Base-by-base conservation (phyloP, 2,113 vertebrate genomes). In the Brachyhypopomus occidentalis region DNA sequence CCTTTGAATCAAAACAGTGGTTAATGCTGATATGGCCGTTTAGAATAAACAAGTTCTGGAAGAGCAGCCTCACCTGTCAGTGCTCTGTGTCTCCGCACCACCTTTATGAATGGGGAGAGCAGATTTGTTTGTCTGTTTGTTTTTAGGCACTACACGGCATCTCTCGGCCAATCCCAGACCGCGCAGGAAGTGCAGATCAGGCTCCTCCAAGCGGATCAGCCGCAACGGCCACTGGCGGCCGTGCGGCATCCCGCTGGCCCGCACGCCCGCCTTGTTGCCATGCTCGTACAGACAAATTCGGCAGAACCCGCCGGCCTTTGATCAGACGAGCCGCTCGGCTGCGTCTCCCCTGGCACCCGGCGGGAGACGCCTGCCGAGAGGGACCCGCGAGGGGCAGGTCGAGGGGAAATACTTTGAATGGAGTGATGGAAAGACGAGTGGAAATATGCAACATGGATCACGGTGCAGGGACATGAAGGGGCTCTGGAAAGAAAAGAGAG, bases 271-370 rank as follows among this genome's bases (percentile, higher is more conserved):
- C 12, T 19, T 14, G 17, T 67, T 48, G 36, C 59, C 71, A 52
- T 60, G 25, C 79, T 67, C 25, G 34, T 25, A 72, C 45, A 45
- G 81, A 59, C 59, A 73, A 72, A 80, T 81, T 17, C 56, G 5
- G 56, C 41, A 27, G 34, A 36, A 36, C 67, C 11, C 58, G 34
- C 75, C 73, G 83, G 67, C 79, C 60, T 81, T 78, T 77, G 78
- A 81, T 84, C 74, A 78, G 77, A 84, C 12, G 58, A 41, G n/a
- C 36, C 36, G 36, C 58, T 67, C n/a, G 55, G 20, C 22, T 41
- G 73, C 41, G 59, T 76, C 77, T 60, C 52, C 63, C 23, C 19
- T 23, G 23, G 64, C 27, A 52, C 45, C 45, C 12, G 45, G 11
- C 45, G 12, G 45, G 45, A 52, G 45, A 14, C 36, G 27, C 30